A percentile compares a stretch with the other conserved stretches of the same genome.
Conservation (phyloP, 2,888 invertebrate genomes). For the Carterocephalus palaemon region DNA sequence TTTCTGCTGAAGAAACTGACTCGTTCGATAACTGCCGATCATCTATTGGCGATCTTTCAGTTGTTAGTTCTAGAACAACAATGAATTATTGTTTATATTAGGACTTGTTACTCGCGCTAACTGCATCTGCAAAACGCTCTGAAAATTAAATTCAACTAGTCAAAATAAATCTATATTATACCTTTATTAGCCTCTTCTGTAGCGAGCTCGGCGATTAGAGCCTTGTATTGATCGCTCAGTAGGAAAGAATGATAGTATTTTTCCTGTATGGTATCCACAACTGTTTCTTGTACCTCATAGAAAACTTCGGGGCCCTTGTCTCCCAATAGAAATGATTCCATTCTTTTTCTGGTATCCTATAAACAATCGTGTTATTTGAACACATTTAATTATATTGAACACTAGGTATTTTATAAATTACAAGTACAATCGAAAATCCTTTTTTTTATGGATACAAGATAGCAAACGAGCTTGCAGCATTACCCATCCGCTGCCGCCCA, state of each 20-base stretch:
- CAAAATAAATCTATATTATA: conserved; percentile 30
- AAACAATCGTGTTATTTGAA: conserved; percentile 24
- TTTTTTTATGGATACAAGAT: too few species aligned
- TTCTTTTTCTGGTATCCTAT: conserved; percentile 85
- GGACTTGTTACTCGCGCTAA: too few species aligned
- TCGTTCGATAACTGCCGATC: conserved; percentile 79
- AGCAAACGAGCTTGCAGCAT: too few species aligned
- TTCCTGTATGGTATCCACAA: conserved; percentile 88
- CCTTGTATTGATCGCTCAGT: conserved; percentile 90
- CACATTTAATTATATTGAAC: too few species aligned
- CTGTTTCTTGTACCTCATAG: conserved; percentile 90
- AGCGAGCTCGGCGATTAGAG: conserved; percentile 82
- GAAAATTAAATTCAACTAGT: background rate
- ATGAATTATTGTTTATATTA: background rate
- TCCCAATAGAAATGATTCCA: conserved; percentile 92
- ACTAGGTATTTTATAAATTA: too few species aligned
- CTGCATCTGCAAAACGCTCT: background rate
- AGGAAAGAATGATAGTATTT: conserved; percentile 94
- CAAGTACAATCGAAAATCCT: too few species aligned
- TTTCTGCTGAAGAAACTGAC: conserved; percentile 71
- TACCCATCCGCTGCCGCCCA: too few species aligned
- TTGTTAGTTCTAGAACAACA: conserved; percentile 54
- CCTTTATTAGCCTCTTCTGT: conserved; percentile 79
- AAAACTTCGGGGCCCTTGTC: conserved; percentile 93
- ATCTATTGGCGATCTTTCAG: conserved; percentile 72